Base-by-base conservation (phyloP, 2,797 vertebrate species). In the Acanthis flammea region DNA sequence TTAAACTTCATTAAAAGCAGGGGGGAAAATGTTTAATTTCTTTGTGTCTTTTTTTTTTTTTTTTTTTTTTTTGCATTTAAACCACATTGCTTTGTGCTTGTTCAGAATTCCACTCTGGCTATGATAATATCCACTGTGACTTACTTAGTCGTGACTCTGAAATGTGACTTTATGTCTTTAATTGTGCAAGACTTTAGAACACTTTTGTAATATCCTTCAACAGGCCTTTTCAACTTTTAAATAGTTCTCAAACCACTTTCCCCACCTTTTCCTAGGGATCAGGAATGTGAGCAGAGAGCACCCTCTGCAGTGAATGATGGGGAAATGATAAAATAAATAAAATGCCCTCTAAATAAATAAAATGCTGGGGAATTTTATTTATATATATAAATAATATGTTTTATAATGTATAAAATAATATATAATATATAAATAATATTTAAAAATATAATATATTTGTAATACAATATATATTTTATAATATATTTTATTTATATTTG, bases 211-310 rank as follows among this genome's bases (percentile, higher is more conserved):
- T 16, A 57, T 7, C 22, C 14, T 5, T 9, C 25, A 10, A 28
- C 4, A 9, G 22, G 6, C 2, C 21, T 90, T 88, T 63, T 35
- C 28, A 61, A 33, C 19, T 51, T 35, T 37, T 8, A 33, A 60
- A 31, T 4, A 54, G 19, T 28, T 68, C 21, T 1, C 11, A 53
- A 39, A 4, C 7, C 6, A 54, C 21, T 44, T 81, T 6, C 3
- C 4, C 2, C 31, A 58, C 44, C 67, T 48, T 31, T 22, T 72
- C 39, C 42, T 9, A 8, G 47, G 60, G 30, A 76, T 16, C 5
- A 47, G 18, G 82, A 94, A 83, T 28, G 51, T 39, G 86, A 28
- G 77, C 74, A 80, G 61, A 94, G 33, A 94, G 93, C 94, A 88
- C 95, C 95, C 96, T 94, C 97, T 96, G 68, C 95, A 95, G 96